Percentiles rank a stretch among this genome's conserved stretches.
These are phyloP conservation scores for Epinotia demarniana DNA, from an alignment of 2,888 invertebrate genomes.

Conservation along the genomic window DNA sequence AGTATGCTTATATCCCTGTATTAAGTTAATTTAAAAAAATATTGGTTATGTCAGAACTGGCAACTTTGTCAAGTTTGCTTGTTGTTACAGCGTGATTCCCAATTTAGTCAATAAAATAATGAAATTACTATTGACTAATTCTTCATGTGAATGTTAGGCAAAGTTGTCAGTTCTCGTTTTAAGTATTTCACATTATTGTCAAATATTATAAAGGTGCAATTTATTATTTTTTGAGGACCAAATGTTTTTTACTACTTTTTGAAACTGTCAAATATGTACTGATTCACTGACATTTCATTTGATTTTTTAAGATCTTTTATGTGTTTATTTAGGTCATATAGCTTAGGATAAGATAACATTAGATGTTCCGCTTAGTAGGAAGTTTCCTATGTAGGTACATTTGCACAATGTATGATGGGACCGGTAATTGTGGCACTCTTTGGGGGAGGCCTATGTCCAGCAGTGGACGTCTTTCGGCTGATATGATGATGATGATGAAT, in stretches of 20 bases:
- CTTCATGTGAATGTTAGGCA: not conserved
- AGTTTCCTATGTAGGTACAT: too few relatives aligned
- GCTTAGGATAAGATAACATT: not conserved
- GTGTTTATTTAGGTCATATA: conserved; percentile 14
- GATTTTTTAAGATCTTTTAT: not conserved
- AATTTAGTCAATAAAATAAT: not conserved
- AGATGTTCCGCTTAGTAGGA: not conserved
- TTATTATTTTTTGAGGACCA: conserved; percentile 26
- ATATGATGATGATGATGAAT: too few relatives aligned
- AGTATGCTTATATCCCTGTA: not conserved
- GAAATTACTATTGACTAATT: not conserved
- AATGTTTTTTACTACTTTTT: conserved; percentile 15
- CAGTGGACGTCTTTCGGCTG: too few relatives aligned
- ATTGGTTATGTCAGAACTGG: not conserved
- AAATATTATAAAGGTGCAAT: conserved; percentile 16
- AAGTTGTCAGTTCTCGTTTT: not conserved
- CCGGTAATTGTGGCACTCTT: too few relatives aligned
- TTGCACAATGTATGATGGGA: too few relatives aligned
- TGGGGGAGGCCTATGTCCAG: too few relatives aligned
- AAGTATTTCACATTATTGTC: not conserved
- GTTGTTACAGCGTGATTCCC: not conserved
- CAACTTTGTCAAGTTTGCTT: not conserved
- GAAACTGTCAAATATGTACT: conserved; percentile 11
- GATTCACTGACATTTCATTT: not conserved
- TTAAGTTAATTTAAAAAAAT: not conserved